Base-by-base conservation (phyloP, 1,140 invertebrate genomes). In the Gonatopus flavifemur region DNA sequence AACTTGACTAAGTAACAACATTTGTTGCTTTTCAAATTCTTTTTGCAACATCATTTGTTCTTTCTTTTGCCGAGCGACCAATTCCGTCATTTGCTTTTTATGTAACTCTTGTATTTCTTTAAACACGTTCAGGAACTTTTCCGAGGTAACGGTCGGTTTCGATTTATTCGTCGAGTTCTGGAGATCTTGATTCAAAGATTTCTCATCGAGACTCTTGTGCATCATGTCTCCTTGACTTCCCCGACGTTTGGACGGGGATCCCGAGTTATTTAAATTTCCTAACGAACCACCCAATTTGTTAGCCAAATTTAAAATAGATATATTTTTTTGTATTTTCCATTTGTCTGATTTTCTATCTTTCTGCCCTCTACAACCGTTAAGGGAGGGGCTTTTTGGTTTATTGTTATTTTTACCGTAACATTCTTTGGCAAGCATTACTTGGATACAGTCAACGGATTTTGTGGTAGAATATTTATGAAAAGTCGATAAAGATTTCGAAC, bases 11-110 rank as follows among this genome's bases (percentile, higher is more conserved):
- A 83, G 69, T 15, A 85, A 57, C 43, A 81, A 65, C 47, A 77
- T 75, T 52, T 84, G 83, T 54, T 85, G 83, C 32, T 80, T 81
- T 45, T 84, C 81, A 62, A 85, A 85, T 22, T 82, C 76, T 53
- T 84, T 77, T 54, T 83, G 81, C 32, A 86, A 67, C 2, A 79
- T 61, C 13, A 77, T 59, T 55, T 84, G 83, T 55, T 85, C 83
- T 9, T 72, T 77, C 44, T 81, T 79, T 56, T 86, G 83, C 28
- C 82, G 80, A 39, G 79, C 76, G 3, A 84, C 69, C 35, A 86
- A 55, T 28, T 76, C 79, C 0, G 69, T 66, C 80, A 85, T 83
- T 65, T 84, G 79, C 21, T 74, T 72, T n/a, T 82, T 74, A 52
- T 85, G 83, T 46, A 83, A 77, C 35, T 81, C 80, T 59, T 85